Evolutionary conservation across 2,797 vertebrate genomes (phyloP).

Genomic region (Enteromius thamalakanensis): DNA sequence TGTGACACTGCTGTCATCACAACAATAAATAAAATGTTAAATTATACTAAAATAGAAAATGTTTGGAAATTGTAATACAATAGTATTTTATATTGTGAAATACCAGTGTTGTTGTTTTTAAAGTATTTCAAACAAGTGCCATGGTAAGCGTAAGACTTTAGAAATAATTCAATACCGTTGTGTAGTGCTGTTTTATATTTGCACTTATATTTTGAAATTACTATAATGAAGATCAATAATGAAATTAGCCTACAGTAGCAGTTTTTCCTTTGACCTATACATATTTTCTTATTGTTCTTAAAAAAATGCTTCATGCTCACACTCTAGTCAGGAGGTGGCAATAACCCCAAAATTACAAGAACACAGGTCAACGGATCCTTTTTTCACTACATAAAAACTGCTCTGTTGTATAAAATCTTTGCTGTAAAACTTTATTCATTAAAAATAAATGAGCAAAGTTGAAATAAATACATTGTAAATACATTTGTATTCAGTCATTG

Average conservation of each 20-base stretch:
- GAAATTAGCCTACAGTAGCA: background rate
- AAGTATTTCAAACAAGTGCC: background rate
- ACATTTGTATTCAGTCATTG: constrained; percentile 60
- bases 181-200: background rate
- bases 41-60: background rate
- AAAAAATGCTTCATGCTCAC: background rate
- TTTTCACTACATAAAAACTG: background rate
- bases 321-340: background rate
- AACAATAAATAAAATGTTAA: too few relatives aligned
- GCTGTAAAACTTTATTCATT: constrained; percentile 59
- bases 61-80: background rate
- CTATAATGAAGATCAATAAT: background rate
- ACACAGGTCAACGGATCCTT: background rate
- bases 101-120: background rate
- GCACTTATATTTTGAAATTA: background rate
- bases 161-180: background rate
- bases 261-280: constrained; percentile 7
- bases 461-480: constrained; percentile 63
- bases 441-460: constrained; percentile 56
- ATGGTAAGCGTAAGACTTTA: background rate
- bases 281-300: background rate
- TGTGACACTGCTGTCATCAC: too few relatives aligned
- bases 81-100: background rate
- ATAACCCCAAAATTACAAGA: background rate
- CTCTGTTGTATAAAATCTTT: background rate